Conservation (phyloP, 2,113 vertebrate genomes). For the Paramormyrops kingsleyae region DNA sequence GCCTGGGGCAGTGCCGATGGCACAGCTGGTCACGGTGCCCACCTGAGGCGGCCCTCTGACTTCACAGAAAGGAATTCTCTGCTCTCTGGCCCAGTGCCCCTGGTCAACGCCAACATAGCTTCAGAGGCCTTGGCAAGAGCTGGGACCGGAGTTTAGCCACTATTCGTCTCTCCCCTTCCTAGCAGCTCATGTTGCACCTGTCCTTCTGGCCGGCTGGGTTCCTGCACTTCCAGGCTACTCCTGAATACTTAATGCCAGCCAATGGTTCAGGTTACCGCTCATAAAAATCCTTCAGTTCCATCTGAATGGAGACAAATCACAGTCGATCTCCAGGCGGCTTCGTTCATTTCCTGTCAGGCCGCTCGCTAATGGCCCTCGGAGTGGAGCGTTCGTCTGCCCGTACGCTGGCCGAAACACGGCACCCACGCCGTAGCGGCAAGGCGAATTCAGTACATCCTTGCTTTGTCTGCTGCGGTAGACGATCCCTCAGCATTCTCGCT, state of each 20-base stretch:
- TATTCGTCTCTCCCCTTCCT: neutral
- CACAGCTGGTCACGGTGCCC: neutral
- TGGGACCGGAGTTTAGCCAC: neutral
- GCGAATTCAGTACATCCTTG: neutral
- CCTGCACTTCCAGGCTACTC: neutral
- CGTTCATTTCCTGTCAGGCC: neutral
- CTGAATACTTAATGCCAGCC: conserved; percentile 15
- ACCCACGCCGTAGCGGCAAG: neutral
- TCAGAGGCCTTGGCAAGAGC: neutral
- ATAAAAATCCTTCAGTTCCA: conserved; percentile 2
- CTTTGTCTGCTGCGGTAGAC: neutral
- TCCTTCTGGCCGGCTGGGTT: neutral
- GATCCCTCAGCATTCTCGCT: neutral
- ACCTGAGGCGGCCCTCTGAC: neutral
- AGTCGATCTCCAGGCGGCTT: neutral
- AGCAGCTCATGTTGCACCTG: neutral
- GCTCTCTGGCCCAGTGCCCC: neutral
- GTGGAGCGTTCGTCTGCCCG: neutral
- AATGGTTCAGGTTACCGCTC: neutral
- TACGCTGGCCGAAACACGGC: neutral
- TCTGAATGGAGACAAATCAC: neutral
- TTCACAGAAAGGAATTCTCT: neutral
- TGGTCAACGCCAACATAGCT: neutral
- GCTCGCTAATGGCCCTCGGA: neutral
- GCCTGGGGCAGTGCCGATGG: neutral